These are phyloP conservation scores for Ptychochromis oligacanthus DNA, from an alignment of 2,113 vertebrate species.

Conservation along the genomic window DNA sequence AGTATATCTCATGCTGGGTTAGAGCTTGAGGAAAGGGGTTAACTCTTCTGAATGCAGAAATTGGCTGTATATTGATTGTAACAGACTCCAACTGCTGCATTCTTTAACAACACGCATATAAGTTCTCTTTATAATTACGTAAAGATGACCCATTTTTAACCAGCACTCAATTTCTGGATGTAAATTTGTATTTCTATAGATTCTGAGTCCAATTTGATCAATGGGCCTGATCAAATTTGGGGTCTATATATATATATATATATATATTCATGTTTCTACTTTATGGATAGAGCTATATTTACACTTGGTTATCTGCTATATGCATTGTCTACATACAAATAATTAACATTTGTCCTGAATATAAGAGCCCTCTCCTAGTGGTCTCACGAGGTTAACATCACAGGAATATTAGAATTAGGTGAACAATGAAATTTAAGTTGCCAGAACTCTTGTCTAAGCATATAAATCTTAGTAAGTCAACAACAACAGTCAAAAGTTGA, in stretches of 20 bases:
- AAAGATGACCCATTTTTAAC: too few relatives aligned
- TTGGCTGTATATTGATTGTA: background rate
- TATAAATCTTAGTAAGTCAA: too few relatives aligned
- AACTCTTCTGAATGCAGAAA: background rate
- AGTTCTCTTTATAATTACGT: too few relatives aligned
- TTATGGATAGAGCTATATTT: background rate
- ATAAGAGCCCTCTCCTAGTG: too few relatives aligned
- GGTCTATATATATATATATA: too few relatives aligned
- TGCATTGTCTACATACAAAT: background rate
- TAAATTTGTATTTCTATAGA: background rate
- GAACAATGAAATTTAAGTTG: too few relatives aligned
- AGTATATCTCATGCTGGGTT: constrained; percentile 20
- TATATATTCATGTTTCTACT: background rate
- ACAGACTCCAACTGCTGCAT: background rate
- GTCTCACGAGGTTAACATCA: too few relatives aligned
- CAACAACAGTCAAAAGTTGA: too few relatives aligned
- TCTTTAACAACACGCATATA: background rate
- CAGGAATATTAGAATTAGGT: too few relatives aligned
- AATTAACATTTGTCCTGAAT: background rate
- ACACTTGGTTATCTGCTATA: background rate
- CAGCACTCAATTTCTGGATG: too few relatives aligned
- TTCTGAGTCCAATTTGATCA: background rate
- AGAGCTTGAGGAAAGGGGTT: constrained; percentile 5
- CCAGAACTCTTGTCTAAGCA: too few relatives aligned
- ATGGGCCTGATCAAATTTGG: background rate